Base-by-base conservation (phyloP, 2,113 vertebrate genomes). In the Thalassarche chlororhynchos region DNA sequence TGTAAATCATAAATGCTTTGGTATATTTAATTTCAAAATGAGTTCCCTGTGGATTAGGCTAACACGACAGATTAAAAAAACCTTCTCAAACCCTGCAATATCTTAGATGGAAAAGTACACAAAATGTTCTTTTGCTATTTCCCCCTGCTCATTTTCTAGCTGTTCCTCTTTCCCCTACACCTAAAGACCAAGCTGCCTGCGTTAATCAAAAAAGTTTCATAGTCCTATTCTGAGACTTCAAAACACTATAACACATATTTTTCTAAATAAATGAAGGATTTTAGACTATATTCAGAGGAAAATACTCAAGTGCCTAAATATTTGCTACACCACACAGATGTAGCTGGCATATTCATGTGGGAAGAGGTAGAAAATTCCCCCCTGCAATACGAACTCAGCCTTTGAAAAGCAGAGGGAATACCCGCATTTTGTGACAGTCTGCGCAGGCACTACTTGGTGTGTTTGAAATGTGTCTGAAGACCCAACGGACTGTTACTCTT, bases 1-100 rank as follows among this genome's bases (percentile, higher is more conserved):
- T 46, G 78, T 86, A 97, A 95, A 96, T 87, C 79, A 82, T 92
- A 96, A 96, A 87, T 93, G 52, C 55, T 87, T 93, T 69, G 77
- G 79, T 78, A 81, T 94, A 92, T 97, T 96, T 93, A 71, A 97
- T 96, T 96, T 92, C 94, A 97, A 95, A 96, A 96, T 94, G 46
- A 95, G 70, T 62, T 95, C 84, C 95, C 72, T 28, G 51, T 75
- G 91, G 78, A 96, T 85, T 71, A 82, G 44, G 51, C 19, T 84
- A 95, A 95, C 85, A 85, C 8, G n/a, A 87, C 0, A 0, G 74
- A 85, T 87, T 91, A 78, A 89, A 66, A 94, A 87, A 93, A 47
- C 34, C 61, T 87, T 92, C 72, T 47, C 52, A 93, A 95, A 76
- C 14, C n/a, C 42, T 80, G 46, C 26, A 61, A 7, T 47, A 90